phyloP scores from a whole-genome alignment of 2,888 invertebrate species.

The Agriotes lineatus region DNA sequence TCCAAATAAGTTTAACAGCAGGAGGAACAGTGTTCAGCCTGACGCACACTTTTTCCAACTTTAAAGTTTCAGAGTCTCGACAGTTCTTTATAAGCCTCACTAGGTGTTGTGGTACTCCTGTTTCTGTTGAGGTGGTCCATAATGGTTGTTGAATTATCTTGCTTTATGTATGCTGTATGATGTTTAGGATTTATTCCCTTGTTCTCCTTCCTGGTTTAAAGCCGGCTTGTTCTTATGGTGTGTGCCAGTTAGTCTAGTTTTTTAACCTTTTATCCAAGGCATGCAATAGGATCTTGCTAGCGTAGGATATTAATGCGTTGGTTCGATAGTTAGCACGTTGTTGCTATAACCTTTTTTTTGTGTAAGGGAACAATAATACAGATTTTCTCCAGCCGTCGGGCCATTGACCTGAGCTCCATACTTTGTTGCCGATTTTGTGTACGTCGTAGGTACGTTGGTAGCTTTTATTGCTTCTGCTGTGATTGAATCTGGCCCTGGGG shows the following conservation, averaged over 20 bases:
- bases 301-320: background rate
- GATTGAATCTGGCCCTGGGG: too few species aligned
- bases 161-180: background rate
- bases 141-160: background rate
- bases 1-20: too few species aligned
- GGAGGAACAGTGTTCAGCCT: background rate
- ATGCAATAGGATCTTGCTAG: background rate
- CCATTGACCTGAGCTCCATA: too few species aligned
- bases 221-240: background rate
- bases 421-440: too few species aligned
- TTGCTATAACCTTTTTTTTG: background rate
- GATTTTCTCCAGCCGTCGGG: background rate
- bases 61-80: background rate
- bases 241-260: background rate
- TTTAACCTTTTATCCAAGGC: background rate
- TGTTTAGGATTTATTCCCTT: too few species aligned
- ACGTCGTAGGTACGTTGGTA: too few species aligned
- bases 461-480: too few species aligned
- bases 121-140: background rate
- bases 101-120: background rate
- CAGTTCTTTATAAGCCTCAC: background rate
- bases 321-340: background rate
- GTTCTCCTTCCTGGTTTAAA: background rate
- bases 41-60: background rate
- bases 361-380: background rate